Conservation (phyloP, 2,888 invertebrate genomes). For the Platycheirus albimanus region DNA sequence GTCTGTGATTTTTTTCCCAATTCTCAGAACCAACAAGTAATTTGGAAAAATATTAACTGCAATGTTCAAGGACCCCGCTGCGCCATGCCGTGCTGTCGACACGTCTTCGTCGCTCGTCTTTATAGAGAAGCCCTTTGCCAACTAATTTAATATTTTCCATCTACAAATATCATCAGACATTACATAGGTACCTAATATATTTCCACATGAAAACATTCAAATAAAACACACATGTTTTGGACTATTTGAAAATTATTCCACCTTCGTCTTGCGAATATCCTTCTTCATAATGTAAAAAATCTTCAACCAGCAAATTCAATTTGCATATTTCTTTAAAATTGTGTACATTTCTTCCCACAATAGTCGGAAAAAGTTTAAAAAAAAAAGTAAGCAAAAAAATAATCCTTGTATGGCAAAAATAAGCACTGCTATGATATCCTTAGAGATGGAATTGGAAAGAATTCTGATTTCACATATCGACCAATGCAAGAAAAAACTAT, state of each 20-base stretch:
- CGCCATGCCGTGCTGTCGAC: too few relatives aligned
- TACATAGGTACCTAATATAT: background rate
- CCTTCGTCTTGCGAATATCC: background rate
- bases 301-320: conserved; percentile 59
- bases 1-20: too few relatives aligned
- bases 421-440: background rate
- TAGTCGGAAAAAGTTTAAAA: conserved; percentile 22
- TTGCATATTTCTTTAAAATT: conserved; percentile 57
- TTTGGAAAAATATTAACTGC: too few relatives aligned
- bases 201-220: background rate
- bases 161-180: background rate
- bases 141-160: background rate
- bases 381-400: background rate
- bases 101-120: too few relatives aligned
- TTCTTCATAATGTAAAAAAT: conserved; percentile 19
- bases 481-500: background rate
- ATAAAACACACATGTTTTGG: conserved; percentile 9
- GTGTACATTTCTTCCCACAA: conserved; percentile 8
- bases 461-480: background rate
- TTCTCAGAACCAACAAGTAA: too few relatives aligned
- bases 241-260: background rate
- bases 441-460: background rate
- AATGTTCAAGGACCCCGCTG: too few relatives aligned
- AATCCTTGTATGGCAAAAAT: background rate
- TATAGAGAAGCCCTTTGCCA: too few relatives aligned